Conservation (phyloP, 2,797 vertebrate genomes). For the Dryobates pubescens region DNA sequence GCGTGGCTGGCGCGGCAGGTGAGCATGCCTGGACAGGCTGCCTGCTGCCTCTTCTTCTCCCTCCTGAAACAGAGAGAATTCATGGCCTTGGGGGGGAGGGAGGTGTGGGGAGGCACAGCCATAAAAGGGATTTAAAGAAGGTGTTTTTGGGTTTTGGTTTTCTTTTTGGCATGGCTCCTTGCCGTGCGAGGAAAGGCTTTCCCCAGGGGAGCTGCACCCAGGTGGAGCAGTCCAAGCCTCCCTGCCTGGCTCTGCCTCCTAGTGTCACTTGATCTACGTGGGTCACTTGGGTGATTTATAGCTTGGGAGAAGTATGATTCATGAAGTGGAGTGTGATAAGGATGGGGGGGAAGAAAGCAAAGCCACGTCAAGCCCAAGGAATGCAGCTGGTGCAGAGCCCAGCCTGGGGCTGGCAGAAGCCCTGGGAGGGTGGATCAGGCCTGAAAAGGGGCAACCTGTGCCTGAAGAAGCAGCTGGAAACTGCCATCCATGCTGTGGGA, state of each 20-base stretch:
- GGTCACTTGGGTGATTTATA: background rate
- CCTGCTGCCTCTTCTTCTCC: background rate
- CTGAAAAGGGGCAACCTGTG: background rate
- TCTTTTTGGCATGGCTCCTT: background rate
- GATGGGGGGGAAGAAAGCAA: constrained; percentile 5
- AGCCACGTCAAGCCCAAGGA: constrained; percentile 34
- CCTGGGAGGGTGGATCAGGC: background rate
- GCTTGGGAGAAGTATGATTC: constrained; percentile 9
- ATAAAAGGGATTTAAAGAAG: background rate
- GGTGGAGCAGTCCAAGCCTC: rapidly evolving
- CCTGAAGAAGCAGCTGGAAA: background rate
- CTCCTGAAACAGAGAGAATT: background rate
- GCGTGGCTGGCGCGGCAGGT: rapidly evolving
- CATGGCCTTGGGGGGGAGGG: background rate
- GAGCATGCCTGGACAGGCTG: background rate
- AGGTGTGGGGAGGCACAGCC: rapidly evolving
- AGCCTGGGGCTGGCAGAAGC: background rate
- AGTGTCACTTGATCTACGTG: rapidly evolving
- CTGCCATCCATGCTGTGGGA: background rate
- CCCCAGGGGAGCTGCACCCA: background rate
- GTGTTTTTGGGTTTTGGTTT: background rate
- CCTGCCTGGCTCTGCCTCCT: background rate
- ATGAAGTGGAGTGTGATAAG: background rate
- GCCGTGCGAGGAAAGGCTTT: background rate
- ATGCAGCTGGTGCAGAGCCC: background rate